Conservation (phyloP, 2,797 vertebrate species). For the Acipenser transmontanus region DNA sequence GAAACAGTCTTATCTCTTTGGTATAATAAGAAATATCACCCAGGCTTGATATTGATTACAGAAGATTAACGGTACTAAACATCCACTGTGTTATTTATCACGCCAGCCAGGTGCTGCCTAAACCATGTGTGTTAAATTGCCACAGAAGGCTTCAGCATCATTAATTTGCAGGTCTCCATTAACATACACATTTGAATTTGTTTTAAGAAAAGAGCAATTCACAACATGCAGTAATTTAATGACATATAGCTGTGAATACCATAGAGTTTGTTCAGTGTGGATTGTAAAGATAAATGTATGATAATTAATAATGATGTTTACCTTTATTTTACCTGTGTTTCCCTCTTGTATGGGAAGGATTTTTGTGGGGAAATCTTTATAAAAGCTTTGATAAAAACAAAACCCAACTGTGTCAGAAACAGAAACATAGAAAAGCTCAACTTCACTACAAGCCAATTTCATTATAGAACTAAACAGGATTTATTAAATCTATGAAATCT, state of each 20-base stretch:
- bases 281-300: background rate
- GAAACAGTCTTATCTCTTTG: constrained; percentile 22
- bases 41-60: constrained; percentile 25
- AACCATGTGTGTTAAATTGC: constrained; percentile 19
- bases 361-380: too few relatives aligned
- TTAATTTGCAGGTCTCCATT: constrained; percentile 37
- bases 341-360: background rate
- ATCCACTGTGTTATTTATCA: constrained; percentile 10
- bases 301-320: background rate
- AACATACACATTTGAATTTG: constrained; percentile 41
- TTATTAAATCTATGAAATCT: too few relatives aligned
- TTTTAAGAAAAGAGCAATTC: constrained; percentile 50
- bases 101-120: constrained; percentile 8
- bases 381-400: too few relatives aligned
- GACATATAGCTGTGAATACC: constrained; percentile 49
- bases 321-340: background rate
- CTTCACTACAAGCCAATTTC: too few relatives aligned
- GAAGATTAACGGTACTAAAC: constrained; percentile 15
- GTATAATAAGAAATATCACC: constrained; percentile 15
- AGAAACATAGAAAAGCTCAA: too few relatives aligned
- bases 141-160: constrained; percentile 17
- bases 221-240: constrained; percentile 47
- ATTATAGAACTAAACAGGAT: too few relatives aligned
- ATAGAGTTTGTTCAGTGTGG: constrained; percentile 27
- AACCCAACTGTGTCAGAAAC: too few relatives aligned